These are phyloP conservation scores for Oncorhynchus tshawytscha DNA, from an alignment of 2,113 vertebrate species.

Conservation along the genomic window DNA sequence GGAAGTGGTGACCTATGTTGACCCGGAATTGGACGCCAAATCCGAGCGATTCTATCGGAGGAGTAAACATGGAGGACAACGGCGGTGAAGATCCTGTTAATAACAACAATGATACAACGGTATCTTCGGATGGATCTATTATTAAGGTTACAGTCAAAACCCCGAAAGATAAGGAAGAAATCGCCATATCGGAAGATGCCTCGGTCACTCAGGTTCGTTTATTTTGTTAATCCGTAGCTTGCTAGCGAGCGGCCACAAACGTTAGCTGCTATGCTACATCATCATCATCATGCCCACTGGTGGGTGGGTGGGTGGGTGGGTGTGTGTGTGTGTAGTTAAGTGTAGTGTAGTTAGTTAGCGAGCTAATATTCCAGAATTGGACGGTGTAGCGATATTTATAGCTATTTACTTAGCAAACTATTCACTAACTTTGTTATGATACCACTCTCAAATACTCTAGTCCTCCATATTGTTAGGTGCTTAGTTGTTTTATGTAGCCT, in stretches of 20 bases:
- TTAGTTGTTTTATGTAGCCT: neutral
- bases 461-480: neutral
- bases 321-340: neutral
- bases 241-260: constrained; percentile 22
- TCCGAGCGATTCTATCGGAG: constrained; percentile 69
- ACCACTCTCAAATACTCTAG: no score
- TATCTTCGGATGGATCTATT: constrained; percentile 80
- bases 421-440: no score
- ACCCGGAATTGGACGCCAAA: constrained; percentile 69
- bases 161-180: constrained; percentile 84
- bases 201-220: constrained; percentile 77
- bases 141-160: constrained; percentile 86
- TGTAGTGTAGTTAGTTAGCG: constrained; percentile 20
- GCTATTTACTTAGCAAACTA: neutral
- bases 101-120: constrained; percentile 75
- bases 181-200: constrained; percentile 78
- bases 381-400: neutral
- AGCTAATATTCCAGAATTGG: neutral
- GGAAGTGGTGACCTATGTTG: constrained; percentile 46
- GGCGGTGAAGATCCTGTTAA: constrained; percentile 80
- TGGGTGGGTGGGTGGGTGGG: neutral
- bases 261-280: constrained; percentile 24
- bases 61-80: constrained; percentile 84
- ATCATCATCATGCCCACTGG: constrained; percentile 57
- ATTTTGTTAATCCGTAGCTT: constrained; percentile 1